These are phyloP conservation scores for Nomada fucata DNA, from an alignment of 2,888 invertebrate species.

Conservation along the genomic window DNA sequence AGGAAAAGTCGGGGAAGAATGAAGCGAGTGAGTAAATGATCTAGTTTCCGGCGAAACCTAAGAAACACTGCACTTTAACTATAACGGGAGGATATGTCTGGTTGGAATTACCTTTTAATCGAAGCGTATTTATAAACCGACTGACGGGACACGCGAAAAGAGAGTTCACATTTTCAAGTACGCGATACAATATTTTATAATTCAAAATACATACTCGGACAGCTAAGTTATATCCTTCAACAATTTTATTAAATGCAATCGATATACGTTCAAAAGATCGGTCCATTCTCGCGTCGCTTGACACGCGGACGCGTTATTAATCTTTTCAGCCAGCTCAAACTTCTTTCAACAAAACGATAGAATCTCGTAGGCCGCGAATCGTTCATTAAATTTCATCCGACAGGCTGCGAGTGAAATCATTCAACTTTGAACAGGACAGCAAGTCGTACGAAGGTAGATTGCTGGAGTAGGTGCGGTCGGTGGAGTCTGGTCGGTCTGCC, in stretches of 20 bases:
- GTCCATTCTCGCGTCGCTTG: too few relatives aligned
- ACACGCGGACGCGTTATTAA: too few relatives aligned
- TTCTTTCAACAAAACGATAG: too few relatives aligned
- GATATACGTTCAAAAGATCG: too few relatives aligned
- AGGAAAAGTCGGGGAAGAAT: constrained; percentile 19
- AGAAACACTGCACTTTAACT: constrained; percentile 15
- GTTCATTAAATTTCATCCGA: neutral
- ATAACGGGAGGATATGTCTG: constrained; percentile 7
- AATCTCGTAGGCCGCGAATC: too few relatives aligned
- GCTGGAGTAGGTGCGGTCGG: constrained; percentile 41
- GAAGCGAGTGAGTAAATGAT: constrained; percentile 35
- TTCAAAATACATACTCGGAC: neutral
- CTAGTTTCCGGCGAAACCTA: constrained; percentile 40
- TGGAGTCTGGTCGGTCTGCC: constrained; percentile 56
- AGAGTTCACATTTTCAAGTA: neutral
- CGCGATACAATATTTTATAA: too few relatives aligned
- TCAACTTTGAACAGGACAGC: constrained; percentile 41
- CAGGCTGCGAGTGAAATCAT: constrained; percentile 19
- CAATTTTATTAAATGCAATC: too few relatives aligned
- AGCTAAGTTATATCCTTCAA: neutral
- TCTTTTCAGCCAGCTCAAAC: too few relatives aligned
- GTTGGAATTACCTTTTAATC: neutral
- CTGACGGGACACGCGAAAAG: neutral
- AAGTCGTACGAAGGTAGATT: constrained; percentile 18
- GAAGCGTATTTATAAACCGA: constrained; percentile 1